Evolutionary conservation across 2,113 vertebrate species (phyloP).

Genomic region (Plectropomus leopardus): DNA sequence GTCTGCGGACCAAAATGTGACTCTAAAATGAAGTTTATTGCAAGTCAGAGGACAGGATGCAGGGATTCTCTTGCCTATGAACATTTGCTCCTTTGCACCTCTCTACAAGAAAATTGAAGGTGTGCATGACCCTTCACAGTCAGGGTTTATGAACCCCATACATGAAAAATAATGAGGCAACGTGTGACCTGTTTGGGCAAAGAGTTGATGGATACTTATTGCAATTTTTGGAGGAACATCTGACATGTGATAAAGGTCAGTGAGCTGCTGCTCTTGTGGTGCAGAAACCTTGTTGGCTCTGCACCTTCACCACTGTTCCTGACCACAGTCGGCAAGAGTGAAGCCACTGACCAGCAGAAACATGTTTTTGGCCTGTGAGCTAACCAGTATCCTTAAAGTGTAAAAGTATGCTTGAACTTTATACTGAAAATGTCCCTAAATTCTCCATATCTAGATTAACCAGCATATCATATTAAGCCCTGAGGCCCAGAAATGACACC

Average conservation of each 20-base stretch:
- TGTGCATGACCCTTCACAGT: too few species aligned
- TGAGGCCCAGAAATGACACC: background rate
- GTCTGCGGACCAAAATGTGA: too few species aligned
- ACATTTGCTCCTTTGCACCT: too few species aligned
- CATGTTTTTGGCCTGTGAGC: background rate
- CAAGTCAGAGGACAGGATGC: too few species aligned
- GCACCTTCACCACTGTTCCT: background rate
- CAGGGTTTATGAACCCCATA: background rate
- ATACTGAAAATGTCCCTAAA: too few species aligned
- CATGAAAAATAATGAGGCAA: background rate
- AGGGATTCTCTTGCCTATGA: too few species aligned
- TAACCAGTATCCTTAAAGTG: background rate
- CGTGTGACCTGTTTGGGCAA: background rate
- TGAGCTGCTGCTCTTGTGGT: background rate
- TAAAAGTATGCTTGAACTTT: too few species aligned
- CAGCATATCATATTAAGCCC: background rate
- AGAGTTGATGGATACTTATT: background rate
- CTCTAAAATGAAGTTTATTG: too few species aligned
- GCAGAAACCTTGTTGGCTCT: background rate
- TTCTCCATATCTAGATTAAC: background rate
- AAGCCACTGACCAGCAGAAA: background rate
- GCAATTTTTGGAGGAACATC: constrained; percentile 5
- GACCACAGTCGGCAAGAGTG: too few species aligned
- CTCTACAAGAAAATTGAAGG: too few species aligned
- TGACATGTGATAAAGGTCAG: constrained; percentile 14